Evolutionary conservation across 2,113 vertebrate genomes (phyloP), one percentile per base, ranked within the genome.

Genomic region (Psittacara wagleri): DNA sequence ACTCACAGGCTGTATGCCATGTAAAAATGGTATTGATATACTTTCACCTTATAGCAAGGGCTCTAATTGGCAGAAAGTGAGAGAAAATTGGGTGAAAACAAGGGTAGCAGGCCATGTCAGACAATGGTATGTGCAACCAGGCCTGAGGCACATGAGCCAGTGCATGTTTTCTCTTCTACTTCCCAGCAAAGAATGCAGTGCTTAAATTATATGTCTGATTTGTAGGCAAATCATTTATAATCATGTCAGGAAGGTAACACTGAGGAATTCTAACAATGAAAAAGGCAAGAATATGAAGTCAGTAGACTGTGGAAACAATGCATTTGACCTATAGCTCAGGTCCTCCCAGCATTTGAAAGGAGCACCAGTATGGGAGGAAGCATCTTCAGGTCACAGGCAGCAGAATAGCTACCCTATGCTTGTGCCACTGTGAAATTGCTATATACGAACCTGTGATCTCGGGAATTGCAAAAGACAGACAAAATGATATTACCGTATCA

Each of bases 1-100:
- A 25, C 11, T 10, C 24, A 25, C 0, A 1, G 31, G 35, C 28
- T 61, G 7, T 25, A 24, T 46, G 57, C 35, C 43, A 6, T 7
- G 28, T 16, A 31, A 80, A 82, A 39, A 28, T 49, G 23, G 13
- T 41, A 19, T 54, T 54, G 5, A 29, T 64, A 7, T 4, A 16
- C 68, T 67, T 49, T 84, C 15, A 4, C 31, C 20, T 66, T 19
- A 29, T 5, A 57, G 23, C 29, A 72, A 59, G 11, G 10, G 35
- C 16, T 29, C 27, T 51, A 61, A 25, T 0, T 77, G 88, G 17
- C 35, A 43, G 6, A 5, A 49, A 49, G 48, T 23, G 48, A 24
- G 48, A 49, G 48, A 24, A 49, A 49, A 49, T 2, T 49, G 22
- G 23, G 33, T 43, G 1, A 16, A 62, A 20, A 11, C 31, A 57